Base-by-base conservation (phyloP, 35 echinoderm and acorn worm genomes). In the Lytechinus pictus region DNA sequence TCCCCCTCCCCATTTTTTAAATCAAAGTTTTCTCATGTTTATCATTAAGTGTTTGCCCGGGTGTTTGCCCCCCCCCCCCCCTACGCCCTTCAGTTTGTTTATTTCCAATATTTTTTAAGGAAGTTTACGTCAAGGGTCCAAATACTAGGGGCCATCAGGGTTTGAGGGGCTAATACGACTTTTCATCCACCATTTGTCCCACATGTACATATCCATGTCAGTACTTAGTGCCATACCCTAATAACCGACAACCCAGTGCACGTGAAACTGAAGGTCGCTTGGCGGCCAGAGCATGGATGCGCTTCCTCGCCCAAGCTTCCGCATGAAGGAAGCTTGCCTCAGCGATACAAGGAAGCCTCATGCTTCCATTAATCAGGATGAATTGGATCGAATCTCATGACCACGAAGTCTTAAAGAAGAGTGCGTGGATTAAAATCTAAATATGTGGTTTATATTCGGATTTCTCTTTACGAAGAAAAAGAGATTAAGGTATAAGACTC, bases 281-380 rank as follows among this genome's bases (percentile, higher is more conserved):
- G 19, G 21, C 66, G 66, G 66, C 66, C 66, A n/a, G 66, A 44
- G 33, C 33, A 44, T 79, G 66, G 4, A 27, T 79, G 66, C 21
- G 66, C 66, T 79, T 79, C 66, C 66, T 79, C 66, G 66, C 66
- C 66, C 66, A 24, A 24, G 66, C 66, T 79, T 79, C 66, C 66
- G 66, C 66, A 3, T 79, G 66, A 8, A 79, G 66, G 66, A 79
- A 79, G 66, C 66, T 79, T 79, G 66, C 19, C 66, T 79, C 16
- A 79, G 66, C 66, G 12, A 79, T 79, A 79, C 66, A 16, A 79
- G 66, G 66, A 79, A 79, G 66, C 66, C 66, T 24, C 19, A n/a
- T n/a, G 66, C 66, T 79, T 79, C 66, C 66, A 79, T 16, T 79
- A 79, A 79, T 79, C 66, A 79, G 66, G 66, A 79, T 79, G 66